A percentile compares a stretch with the other conserved stretches of the same genome.
Evolutionary conservation across 1,140 invertebrate species (phyloP).

Genomic region (Pseudomyrmex dendroicus): DNA sequence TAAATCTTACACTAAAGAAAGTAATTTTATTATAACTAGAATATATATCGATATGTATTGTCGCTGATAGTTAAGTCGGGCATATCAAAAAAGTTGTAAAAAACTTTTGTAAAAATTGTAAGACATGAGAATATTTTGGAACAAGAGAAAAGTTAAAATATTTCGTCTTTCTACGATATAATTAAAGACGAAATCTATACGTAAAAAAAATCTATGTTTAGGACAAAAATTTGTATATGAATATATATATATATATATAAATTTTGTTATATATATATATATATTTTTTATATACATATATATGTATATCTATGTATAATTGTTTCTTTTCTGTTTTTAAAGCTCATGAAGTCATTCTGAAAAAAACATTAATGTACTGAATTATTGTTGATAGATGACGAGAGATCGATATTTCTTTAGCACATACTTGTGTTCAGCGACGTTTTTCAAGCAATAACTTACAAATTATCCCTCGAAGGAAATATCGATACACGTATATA

Average conservation of each 20-base stretch:
- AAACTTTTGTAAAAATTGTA: slow-evolving; percentile 17
- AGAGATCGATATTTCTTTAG: not conserved
- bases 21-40: slow-evolving; percentile 42
- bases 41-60: slow-evolving; percentile 54
- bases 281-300: too few relatives aligned
- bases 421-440: not conserved
- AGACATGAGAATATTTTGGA: slow-evolving; percentile 4
- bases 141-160: not conserved
- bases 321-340: not conserved
- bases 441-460: slow-evolving; percentile 36
- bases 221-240: too few relatives aligned
- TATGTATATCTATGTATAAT: not conserved
- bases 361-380: too few relatives aligned
- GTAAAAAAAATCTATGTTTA: too few relatives aligned
- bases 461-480: slow-evolving; percentile 66
- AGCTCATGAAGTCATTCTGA: too few relatives aligned
- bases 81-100: slow-evolving; percentile 29
- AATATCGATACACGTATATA: slow-evolving; percentile 52
- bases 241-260: too few relatives aligned
- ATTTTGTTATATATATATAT: too few relatives aligned
- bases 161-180: not conserved
- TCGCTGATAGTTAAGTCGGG: slow-evolving; percentile 47
- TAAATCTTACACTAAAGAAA: slow-evolving; percentile 3
- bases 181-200: not conserved
- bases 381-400: too few relatives aligned